Percentiles rank a stretch among this genome's conserved stretches.
Evolutionary conservation across 1,140 invertebrate species (phyloP).

Genomic region (Drosophila funebris): DNA sequence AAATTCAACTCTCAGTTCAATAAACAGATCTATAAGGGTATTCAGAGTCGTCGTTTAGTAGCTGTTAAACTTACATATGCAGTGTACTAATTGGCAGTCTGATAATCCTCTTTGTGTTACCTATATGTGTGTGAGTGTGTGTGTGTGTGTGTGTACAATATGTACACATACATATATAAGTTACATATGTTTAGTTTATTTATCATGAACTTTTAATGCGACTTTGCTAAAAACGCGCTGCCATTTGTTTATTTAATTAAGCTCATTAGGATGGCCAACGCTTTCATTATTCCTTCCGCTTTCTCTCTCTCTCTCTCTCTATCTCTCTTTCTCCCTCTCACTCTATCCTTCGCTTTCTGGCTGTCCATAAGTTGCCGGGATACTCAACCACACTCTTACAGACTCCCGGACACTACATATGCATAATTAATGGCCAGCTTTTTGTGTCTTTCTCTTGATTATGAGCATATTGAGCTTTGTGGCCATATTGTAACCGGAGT

Average conservation of each 20-base stretch:
- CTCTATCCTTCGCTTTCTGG: constrained; percentile 16
- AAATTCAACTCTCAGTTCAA: too few species aligned
- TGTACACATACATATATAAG: background rate
- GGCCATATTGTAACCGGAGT: constrained; percentile 56
- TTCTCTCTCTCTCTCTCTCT: background rate
- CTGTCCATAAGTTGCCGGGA: constrained; percentile 24
- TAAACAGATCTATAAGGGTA: background rate
- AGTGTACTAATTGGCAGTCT: constrained; percentile 21
- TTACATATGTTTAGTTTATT: constrained; percentile 36
- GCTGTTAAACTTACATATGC: background rate
- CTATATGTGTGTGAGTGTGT: background rate
- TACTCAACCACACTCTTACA: constrained; percentile 10
- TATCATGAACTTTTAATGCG: constrained; percentile 66
- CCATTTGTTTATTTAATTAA: constrained; percentile 80
- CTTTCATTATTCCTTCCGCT: constrained; percentile 13
- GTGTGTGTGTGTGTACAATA: background rate
- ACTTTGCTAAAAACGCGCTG: constrained; percentile 48
- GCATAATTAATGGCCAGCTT: constrained; percentile 70
- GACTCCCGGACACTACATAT: constrained; percentile 39
- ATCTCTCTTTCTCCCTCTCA: background rate
- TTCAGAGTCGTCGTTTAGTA: background rate
- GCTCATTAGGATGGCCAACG: constrained; percentile 61
- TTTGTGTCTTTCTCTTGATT: constrained; percentile 56
- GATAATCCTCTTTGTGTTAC: constrained; percentile 18
- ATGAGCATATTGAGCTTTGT: constrained; percentile 67